A percentile compares a stretch with the other conserved stretches of the same genome.
These are phyloP conservation scores for Cynocephalus volans DNA, from an alignment of 2,113 vertebrate genomes.

Conservation along the genomic window DNA sequence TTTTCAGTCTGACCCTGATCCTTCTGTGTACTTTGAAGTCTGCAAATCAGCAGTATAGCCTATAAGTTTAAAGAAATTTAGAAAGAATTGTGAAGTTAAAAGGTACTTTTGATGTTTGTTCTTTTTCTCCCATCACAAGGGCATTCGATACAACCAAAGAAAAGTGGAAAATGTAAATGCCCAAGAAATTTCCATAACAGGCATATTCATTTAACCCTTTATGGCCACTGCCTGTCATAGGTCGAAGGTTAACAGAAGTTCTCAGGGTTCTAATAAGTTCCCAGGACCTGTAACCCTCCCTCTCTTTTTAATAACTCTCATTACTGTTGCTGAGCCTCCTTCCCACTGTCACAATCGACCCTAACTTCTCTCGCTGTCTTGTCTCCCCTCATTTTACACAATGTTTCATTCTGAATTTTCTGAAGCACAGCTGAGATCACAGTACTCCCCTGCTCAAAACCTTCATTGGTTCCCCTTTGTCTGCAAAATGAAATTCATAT, in stretches of 20 bases:
- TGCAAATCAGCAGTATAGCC: slow-evolving; percentile 91
- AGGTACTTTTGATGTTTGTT: slow-evolving; percentile 93
- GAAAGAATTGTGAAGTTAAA: slow-evolving; percentile 92
- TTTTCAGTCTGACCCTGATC: slow-evolving; percentile 90
- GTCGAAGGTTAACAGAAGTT: slow-evolving; percentile 51
- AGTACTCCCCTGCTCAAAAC: background rate
- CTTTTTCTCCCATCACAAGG: slow-evolving; percentile 91
- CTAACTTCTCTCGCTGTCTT: slow-evolving; percentile 42
- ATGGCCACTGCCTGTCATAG: slow-evolving; percentile 74
- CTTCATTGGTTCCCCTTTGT: slow-evolving; percentile 17
- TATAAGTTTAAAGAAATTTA: slow-evolving; percentile 93
- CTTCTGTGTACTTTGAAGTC: slow-evolving; percentile 90
- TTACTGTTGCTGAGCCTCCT: background rate
- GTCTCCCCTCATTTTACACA: slow-evolving; percentile 10
- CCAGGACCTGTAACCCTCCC: background rate
- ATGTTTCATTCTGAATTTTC: slow-evolving; percentile 36
- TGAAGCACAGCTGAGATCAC: background rate
- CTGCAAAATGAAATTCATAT: slow-evolving; percentile 38
- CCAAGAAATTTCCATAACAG: slow-evolving; percentile 87
- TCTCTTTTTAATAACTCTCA: background rate
- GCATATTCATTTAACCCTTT: slow-evolving; percentile 89
- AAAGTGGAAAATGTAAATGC: slow-evolving; percentile 88
- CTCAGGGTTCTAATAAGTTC: background rate
- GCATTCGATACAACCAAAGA: slow-evolving; percentile 87
- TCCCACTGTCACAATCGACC: background rate